Evolutionary conservation across 1,140 invertebrate species (phyloP), one percentile per base, ranked within the genome.

Genomic region (Monomorium pharaonis): DNA sequence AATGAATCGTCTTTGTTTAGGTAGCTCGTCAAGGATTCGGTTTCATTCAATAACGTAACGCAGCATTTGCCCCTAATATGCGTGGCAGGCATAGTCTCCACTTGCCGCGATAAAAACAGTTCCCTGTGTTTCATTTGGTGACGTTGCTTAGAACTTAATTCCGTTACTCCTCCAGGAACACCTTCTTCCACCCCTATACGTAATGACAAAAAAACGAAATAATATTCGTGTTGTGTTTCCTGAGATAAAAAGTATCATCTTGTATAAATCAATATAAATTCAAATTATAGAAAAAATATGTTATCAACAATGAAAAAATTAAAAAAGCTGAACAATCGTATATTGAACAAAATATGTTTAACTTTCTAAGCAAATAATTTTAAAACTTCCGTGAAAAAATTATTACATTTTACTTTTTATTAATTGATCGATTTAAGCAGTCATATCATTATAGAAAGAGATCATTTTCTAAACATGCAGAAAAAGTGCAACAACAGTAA

Each of bases 31-130:
- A 99, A 96, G 88, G 98, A 98, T 96, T 99, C 99, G 67, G 99
- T 99, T 96, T 99, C 99, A 96, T 99, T 99, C 94, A 99, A 97
- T 80, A 99, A 96, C 74, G 99, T 99, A 87, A 99, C 99, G 86
- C 98, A 98, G 96, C 99, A 99, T 96, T 99, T 99, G 93, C 99
- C 99, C 92, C 99, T 97, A 92, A 99, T 99, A 95, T 99, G 98
- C 75, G 99, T 99, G 69, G 99, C 99, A 56, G 99, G 98, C 93
- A 99, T 96, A 37, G 98, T 99, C 96, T 99, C 99, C 85, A 99
- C 98, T 96, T 99, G 99, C 88, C 99, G 97, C 10, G 99, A 99
- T 62, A 99, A 96, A 96, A 99, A 99, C 89, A 99, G 96, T 96
- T 99, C 99, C 91, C 99, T 97, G 94, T 99, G 99, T 94, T 99